Evolutionary conservation across 1,140 invertebrate species (phyloP).

Genomic region (Cephus cinctus): DNA sequence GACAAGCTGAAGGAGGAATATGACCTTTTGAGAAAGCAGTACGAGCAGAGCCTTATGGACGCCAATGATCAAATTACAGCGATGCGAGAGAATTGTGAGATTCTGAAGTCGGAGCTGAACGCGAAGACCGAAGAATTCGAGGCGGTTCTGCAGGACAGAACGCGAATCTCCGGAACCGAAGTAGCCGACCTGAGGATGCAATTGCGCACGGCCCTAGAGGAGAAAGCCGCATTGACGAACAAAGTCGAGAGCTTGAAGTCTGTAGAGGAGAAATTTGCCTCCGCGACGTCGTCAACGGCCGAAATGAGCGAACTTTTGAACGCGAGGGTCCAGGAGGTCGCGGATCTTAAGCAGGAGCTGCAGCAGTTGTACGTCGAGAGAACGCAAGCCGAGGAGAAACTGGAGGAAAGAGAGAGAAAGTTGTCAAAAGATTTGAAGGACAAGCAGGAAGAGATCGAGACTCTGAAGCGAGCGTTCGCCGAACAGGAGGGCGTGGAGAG

Average conservation of each 20-base stretch:
- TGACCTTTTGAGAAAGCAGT: conserved; percentile 31
- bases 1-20: conserved; percentile 37
- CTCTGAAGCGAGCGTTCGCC: conserved; percentile 40
- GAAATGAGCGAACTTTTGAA: conserved; percentile 43
- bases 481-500: conserved; percentile 41
- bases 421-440: conserved; percentile 52
- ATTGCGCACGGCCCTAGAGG: too few species aligned
- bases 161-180: too few species aligned
- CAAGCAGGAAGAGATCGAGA: conserved; percentile 50
- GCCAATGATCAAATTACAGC: conserved; percentile 37
- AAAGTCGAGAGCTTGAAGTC: not conserved
- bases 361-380: conserved; percentile 46
- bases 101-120: conserved; percentile 25
- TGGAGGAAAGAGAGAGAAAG: conserved; percentile 28
- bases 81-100: conserved; percentile 32
- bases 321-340: conserved; percentile 42
- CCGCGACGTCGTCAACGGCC: conserved; percentile 23
- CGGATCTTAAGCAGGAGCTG: conserved; percentile 49
- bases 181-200: too few species aligned
- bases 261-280: conserved; percentile 14
- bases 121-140: conserved; percentile 15
- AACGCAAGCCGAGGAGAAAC: conserved; percentile 16
- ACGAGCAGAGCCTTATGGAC: conserved; percentile 38
- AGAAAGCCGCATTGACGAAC: not conserved
- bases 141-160: not conserved